Evolutionary conservation across 2,797 vertebrate species (phyloP), one percentile per base, ranked within the genome.

Genomic region (Trematomus bernacchii): DNA sequence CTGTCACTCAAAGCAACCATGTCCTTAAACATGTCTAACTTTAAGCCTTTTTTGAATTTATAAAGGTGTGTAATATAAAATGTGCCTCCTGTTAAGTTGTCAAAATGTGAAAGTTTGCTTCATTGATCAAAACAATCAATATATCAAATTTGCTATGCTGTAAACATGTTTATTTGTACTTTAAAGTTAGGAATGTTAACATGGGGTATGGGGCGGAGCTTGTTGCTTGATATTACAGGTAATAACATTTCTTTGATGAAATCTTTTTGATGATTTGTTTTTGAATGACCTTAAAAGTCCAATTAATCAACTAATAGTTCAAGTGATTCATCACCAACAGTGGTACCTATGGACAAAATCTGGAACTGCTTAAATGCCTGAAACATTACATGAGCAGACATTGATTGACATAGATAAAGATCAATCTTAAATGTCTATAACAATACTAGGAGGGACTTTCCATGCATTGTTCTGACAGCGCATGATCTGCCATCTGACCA

Each of bases 401-500:
- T 6, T 3, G 5, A 30, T 12, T 3, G 6, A 58, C 15, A 15
- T 13, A 37, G 60, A 40, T 33, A 15, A 40, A 19, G 16, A 40
- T 37, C 2, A 18, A 52, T 63, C 16, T 42, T 13, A 42, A 50
- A 62, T 3, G 12, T 66, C 52, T 64, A 10, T 33, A 19, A 15
- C 37, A 30, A n/a, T 21, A 48, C 23, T n/a, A 62, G 19, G 61
- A 10, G 21, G 42, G 50, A 70, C 51, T 62, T 73, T 76, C 42
- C 66, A 50, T 52, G 60, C 8, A 1, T 40, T 1, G 18, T 58
- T 15, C 52, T 43, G 42, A 44, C 15, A 33, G 23, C 0, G 18
- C 67, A 58, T 78, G 58, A 76, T 77, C 65, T 69, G 52, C 67
- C 44, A 55, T 73, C 58, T 48, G n/a, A 79, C 57, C 66, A 5